phyloP scores from a whole-genome alignment of 1,140 invertebrate species.

The Nasonia longicornis region DNA sequence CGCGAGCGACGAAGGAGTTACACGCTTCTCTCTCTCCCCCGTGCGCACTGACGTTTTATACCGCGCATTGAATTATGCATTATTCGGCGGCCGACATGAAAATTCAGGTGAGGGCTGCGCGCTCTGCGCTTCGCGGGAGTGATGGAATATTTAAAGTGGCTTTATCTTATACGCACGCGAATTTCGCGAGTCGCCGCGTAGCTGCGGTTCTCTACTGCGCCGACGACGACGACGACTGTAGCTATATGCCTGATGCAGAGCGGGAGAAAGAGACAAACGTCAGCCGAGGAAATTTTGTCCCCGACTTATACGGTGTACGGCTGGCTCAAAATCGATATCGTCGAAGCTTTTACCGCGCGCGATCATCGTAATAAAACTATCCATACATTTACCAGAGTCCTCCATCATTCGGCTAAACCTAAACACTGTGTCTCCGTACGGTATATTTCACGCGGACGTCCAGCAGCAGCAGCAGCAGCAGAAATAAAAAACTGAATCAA shows the following conservation, averaged over 20 bases:
- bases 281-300: slow-evolving; percentile 16
- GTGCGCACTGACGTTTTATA: slow-evolving; percentile 12
- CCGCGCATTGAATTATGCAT: slow-evolving; percentile 45
- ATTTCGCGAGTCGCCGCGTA: slow-evolving; percentile 15
- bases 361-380: neutral
- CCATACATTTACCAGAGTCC: neutral
- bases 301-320: neutral
- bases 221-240: neutral
- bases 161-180: slow-evolving; percentile 40
- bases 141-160: slow-evolving; percentile 43
- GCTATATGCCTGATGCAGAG: neutral
- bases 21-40: slow-evolving; percentile 21
- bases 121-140: neutral
- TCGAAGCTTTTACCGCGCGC: neutral
- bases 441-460: neutral
- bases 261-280: neutral
- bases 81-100: slow-evolving; percentile 22
- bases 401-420: neutral
- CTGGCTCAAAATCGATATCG: neutral
- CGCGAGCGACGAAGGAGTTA: slow-evolving; percentile 24
- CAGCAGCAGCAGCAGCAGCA: neutral
- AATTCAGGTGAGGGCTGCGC: slow-evolving; percentile 12
- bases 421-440: neutral
- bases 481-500: slow-evolving; percentile 11
- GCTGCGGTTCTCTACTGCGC: slow-evolving; percentile 1